Conservation (phyloP, 2,113 vertebrate species). For the Tretioscincus oriximinensis region DNA sequence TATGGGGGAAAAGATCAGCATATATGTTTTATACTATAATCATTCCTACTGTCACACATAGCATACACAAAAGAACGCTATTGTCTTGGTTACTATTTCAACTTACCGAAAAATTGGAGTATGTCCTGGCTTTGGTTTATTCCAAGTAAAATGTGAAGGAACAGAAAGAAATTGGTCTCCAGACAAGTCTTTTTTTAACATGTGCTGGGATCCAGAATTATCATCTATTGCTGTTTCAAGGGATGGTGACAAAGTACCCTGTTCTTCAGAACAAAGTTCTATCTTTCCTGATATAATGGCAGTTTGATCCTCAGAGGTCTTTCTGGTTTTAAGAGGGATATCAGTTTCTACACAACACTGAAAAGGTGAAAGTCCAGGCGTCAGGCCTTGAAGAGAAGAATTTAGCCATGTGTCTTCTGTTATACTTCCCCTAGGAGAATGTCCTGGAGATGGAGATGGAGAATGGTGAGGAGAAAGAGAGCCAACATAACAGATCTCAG, state of each 20-base stretch:
- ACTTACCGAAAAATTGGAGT: constrained; percentile 96
- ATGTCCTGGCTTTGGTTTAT: constrained; percentile 97
- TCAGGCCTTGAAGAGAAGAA: constrained; percentile 75
- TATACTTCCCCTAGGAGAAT: constrained; percentile 92
- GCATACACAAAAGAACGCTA: neutral
- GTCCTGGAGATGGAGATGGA: constrained; percentile 90
- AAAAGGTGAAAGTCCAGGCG: constrained; percentile 83
- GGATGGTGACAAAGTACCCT: constrained; percentile 85
- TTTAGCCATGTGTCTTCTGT: constrained; percentile 94
- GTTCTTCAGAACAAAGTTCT: constrained; percentile 87
- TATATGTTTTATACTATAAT: neutral
- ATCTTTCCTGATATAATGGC: constrained; percentile 83
- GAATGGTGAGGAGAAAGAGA: constrained; percentile 95
- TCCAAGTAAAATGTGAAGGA: constrained; percentile 97
- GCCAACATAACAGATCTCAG: constrained; percentile 90
- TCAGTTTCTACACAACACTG: constrained; percentile 92
- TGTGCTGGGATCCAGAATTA: constrained; percentile 76
- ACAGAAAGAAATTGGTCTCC: constrained; percentile 97
- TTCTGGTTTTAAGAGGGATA: constrained; percentile 95
- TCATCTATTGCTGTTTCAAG: constrained; percentile 89
- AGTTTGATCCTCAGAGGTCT: constrained; percentile 94
- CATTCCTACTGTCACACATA: neutral
- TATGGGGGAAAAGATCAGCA: neutral
- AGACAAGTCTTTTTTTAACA: constrained; percentile 89
- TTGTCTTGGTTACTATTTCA: neutral